Evolutionary conservation across 2,113 vertebrate genomes (phyloP), one percentile per base, ranked within the genome.

Genomic region (Hipposideros armiger): DNA sequence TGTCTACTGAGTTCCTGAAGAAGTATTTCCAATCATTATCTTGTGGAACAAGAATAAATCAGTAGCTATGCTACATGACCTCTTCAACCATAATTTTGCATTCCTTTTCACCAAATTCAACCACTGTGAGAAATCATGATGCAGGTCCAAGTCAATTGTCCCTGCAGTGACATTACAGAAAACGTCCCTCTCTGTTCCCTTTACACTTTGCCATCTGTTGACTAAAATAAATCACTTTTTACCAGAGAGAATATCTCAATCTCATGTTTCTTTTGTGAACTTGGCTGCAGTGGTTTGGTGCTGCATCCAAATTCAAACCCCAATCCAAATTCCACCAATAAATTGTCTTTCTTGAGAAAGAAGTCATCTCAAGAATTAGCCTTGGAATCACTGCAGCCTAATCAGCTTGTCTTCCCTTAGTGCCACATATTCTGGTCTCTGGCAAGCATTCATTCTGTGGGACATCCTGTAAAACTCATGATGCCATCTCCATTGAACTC

Each of bases 391-490:
- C 40, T 90, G 54, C 42, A 95, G 54, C 56, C 95, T 96, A 95
- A 92, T 96, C 95, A 90, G 95, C 95, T 30, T 7, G 56, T 94
- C 6, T 28, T 47, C 0, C 17, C 36, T 42, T 67, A 90, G 82
- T 95, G 66, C 72, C 2, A 69, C 40, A 2, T 52, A 40, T 17
- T 95, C 90, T 62, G 74, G 15, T 40, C 81, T 95, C 60, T 82
- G 96, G 87, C 87, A 93, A 96, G 95, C 83, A 77, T 96, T 96
- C 17, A 11, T 97, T 95, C 54, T 95, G 94, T 82, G 88, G 96
- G 96, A 28, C 94, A 86, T 83, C 67, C 30, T 58, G 42, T 96
- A 94, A 95, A 32, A n/a, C 77, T 96, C 95, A 8, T 45, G 94
- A 95, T 28, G 11, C 94, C 22, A 83, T 97, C 97, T 94, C 98